Conservation (phyloP, 1,140 invertebrate genomes). For the Tribolium castaneum region DNA sequence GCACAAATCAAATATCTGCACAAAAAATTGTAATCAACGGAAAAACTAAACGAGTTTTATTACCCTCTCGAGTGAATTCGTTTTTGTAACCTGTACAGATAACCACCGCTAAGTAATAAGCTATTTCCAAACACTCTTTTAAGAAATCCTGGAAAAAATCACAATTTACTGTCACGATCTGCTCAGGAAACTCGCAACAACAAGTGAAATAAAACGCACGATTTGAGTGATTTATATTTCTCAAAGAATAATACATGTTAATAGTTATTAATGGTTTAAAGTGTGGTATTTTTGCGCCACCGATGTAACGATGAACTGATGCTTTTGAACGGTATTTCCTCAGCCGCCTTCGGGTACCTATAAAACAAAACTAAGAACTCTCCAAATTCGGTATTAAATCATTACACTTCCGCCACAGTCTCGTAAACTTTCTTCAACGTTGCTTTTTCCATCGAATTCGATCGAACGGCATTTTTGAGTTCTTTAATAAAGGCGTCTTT, state of each 20-base stretch:
- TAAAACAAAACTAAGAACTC: slow-evolving; percentile 28
- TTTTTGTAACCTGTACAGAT: too few species aligned
- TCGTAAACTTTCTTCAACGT: slow-evolving; percentile 57
- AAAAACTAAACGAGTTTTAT: neutral
- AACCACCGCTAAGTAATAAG: too few species aligned
- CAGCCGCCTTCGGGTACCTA: slow-evolving; percentile 53
- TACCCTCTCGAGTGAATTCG: neutral
- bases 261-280: slow-evolving; percentile 16
- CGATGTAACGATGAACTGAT: slow-evolving; percentile 54
- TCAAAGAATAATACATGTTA: neutral
- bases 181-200: too few species aligned
- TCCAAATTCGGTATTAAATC: neutral
- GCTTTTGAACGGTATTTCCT: slow-evolving; percentile 52
- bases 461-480: slow-evolving; percentile 49
- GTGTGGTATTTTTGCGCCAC: slow-evolving; percentile 48
- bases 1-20: slow-evolving; percentile 38
- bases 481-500: slow-evolving; percentile 52
- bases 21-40: neutral
- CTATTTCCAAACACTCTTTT: too few species aligned
- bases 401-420: slow-evolving; percentile 56
- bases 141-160: too few species aligned
- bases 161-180: too few species aligned
- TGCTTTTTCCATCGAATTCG: slow-evolving; percentile 40
- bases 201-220: neutral
- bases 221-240: neutral